Percentiles rank a stretch among this genome's conserved stretches.
Evolutionary conservation across 2,113 vertebrate genomes (phyloP).

Genomic region (Festucalex cinctus): DNA sequence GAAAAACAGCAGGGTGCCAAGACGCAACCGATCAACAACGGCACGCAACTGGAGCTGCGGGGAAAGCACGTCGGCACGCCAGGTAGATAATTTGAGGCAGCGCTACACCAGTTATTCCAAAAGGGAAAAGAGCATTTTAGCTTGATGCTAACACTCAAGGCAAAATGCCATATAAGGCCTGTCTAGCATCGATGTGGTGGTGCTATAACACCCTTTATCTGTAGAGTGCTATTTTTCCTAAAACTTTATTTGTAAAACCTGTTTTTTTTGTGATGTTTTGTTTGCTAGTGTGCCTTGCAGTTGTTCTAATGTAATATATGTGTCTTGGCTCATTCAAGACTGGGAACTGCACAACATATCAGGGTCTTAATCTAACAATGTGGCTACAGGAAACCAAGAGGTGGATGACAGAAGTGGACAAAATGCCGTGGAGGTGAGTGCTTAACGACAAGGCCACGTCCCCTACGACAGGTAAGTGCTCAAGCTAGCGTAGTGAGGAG

Average conservation of each 20-base stretch:
- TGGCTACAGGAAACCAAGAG: constrained; percentile 82
- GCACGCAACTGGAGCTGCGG: constrained; percentile 83
- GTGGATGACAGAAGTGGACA: constrained; percentile 80
- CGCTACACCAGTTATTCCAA: neutral
- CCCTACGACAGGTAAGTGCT: constrained; percentile 71
- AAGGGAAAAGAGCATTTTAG: neutral
- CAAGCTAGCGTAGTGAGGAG: constrained; percentile 16
- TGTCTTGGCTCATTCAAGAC: neutral
- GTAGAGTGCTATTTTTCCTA: no score
- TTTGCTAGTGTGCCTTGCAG: no score
- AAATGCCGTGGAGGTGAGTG: constrained; percentile 94
- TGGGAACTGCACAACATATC: neutral
- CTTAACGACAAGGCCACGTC: constrained; percentile 48
- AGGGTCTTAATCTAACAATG: neutral
- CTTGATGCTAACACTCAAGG: no score
- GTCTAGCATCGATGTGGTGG: no score
- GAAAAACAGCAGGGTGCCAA: constrained; percentile 93
- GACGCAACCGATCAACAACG: constrained; percentile 79
- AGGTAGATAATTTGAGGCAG: constrained; percentile 63
- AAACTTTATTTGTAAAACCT: no score
- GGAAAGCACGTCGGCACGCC: constrained; percentile 84
- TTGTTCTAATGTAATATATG: no score
- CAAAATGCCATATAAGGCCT: no score
- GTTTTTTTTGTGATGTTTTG: no score
- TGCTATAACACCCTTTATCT: no score